Conservation (phyloP, 1,140 invertebrate genomes). For the Pinna nobilis region DNA sequence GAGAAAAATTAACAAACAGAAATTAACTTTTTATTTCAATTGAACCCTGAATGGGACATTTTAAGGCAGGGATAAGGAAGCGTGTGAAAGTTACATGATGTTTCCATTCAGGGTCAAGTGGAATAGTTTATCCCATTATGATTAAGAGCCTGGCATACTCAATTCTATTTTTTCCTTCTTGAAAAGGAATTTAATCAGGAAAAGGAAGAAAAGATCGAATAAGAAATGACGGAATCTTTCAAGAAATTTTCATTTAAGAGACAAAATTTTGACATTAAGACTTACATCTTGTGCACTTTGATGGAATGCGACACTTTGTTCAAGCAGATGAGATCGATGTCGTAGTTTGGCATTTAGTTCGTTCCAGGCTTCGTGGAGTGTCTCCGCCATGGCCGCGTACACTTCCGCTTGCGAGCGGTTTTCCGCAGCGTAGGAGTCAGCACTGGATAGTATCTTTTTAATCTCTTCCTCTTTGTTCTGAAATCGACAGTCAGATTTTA, state of each 20-base stretch:
- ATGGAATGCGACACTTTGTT: slow-evolving; percentile 78
- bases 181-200: too few species aligned
- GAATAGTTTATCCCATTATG: too few species aligned
- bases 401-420: slow-evolving; percentile 79
- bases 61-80: too few species aligned
- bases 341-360: slow-evolving; percentile 89
- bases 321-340: slow-evolving; percentile 84
- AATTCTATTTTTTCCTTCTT: too few species aligned
- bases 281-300: slow-evolving; percentile 72
- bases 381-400: slow-evolving; percentile 93
- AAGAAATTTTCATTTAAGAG: neutral
- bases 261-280: slow-evolving; percentile 15
- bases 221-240: neutral
- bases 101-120: too few species aligned
- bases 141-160: too few species aligned
- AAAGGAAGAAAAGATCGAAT: neutral
- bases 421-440: slow-evolving; percentile 89
- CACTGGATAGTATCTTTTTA: slow-evolving; percentile 89
- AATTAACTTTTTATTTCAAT: too few species aligned
- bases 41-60: too few species aligned
- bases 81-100: too few species aligned
- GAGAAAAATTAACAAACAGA: too few species aligned
- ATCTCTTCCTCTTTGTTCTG: slow-evolving; percentile 94
- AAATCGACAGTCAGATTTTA: too few species aligned
- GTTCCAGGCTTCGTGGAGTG: slow-evolving; percentile 89